A percentile compares a stretch with the other conserved stretches of the same genome.
Evolutionary conservation across 1,140 invertebrate species (phyloP).

Genomic region (Coelopa frigida): DNA sequence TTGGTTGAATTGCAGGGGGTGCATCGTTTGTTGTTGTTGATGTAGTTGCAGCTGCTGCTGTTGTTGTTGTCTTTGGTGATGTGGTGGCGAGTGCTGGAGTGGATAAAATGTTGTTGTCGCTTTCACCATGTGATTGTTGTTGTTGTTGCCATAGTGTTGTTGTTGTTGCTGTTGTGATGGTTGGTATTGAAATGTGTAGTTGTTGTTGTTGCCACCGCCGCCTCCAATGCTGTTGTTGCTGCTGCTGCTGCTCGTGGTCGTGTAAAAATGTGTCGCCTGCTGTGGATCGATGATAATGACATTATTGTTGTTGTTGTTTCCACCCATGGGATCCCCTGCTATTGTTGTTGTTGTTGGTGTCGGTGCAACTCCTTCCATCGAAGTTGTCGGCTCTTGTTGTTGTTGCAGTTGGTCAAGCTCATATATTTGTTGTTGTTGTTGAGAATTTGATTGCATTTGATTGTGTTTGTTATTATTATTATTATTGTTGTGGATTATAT

Average conservation of each 20-base stretch:
- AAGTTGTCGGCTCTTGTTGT: neutral
- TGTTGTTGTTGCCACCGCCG: neutral
- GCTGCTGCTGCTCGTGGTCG: constrained; percentile 16
- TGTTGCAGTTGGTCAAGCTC: constrained; percentile 8
- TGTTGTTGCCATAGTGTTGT: constrained; percentile 8
- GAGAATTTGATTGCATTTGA: constrained; percentile 9
- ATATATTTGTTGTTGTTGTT: constrained; percentile 17
- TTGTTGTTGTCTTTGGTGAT: constrained; percentile 6
- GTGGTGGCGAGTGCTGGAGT: constrained; percentile 31
- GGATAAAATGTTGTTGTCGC: constrained; percentile 22
- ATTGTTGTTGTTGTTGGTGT: constrained; percentile 16
- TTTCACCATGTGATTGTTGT: constrained; percentile 16
- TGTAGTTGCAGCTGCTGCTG: constrained; percentile 6
- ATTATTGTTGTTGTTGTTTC: constrained; percentile 33
- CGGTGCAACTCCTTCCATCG: neutral
- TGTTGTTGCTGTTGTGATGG: constrained; percentile 12
- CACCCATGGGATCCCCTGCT: constrained; percentile 17
- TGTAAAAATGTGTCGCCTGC: neutral
- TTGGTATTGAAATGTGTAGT: neutral
- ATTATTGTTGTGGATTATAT: constrained; percentile 8
- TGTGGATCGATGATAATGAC: constrained; percentile 40
- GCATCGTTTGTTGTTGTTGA: constrained; percentile 14
- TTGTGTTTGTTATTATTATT: constrained; percentile 12
- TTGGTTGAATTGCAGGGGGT: constrained; percentile 16
- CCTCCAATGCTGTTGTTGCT: no score